Evolutionary conservation across 2,797 vertebrate species (phyloP).

Genomic region (Vireo griseus): DNA sequence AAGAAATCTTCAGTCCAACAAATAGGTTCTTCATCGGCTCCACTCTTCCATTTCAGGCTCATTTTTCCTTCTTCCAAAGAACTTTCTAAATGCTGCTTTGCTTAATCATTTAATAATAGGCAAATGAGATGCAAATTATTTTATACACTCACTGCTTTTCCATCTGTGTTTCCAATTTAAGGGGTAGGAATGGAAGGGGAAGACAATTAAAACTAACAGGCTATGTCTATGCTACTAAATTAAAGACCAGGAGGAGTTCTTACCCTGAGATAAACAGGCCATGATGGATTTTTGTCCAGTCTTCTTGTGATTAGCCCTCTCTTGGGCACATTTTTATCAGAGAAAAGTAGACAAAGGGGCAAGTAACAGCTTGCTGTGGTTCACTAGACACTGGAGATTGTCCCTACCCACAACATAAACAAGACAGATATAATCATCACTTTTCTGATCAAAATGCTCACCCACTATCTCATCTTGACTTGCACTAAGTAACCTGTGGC

Average conservation of each 20-base stretch:
- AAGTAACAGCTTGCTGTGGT: neutral
- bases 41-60: neutral
- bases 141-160: conserved; percentile 62
- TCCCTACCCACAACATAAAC: neutral
- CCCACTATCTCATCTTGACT: neutral
- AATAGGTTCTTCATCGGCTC: neutral
- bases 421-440: neutral
- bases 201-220: conserved; percentile 32
- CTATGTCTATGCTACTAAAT: neutral
- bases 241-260: neutral
- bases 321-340: neutral
- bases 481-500: neutral
- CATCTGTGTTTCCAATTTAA: conserved; percentile 56
- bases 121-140: conserved; percentile 67
- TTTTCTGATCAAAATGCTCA: neutral
- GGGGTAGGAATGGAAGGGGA: neutral
- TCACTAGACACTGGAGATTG: neutral
- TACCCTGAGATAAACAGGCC: neutral
- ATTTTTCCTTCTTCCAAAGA: conserved; percentile 10
- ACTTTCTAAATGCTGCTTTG: conserved; percentile 27
- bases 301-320: neutral
- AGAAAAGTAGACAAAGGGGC: neutral
- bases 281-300: neutral
- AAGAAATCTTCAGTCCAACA: neutral
- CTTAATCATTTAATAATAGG: conserved; percentile 38